A percentile compares a stretch with the other conserved stretches of the same genome.
These are phyloP conservation scores for Natrix natrix DNA, from an alignment of 2,797 vertebrate genomes.

Conservation along the genomic window DNA sequence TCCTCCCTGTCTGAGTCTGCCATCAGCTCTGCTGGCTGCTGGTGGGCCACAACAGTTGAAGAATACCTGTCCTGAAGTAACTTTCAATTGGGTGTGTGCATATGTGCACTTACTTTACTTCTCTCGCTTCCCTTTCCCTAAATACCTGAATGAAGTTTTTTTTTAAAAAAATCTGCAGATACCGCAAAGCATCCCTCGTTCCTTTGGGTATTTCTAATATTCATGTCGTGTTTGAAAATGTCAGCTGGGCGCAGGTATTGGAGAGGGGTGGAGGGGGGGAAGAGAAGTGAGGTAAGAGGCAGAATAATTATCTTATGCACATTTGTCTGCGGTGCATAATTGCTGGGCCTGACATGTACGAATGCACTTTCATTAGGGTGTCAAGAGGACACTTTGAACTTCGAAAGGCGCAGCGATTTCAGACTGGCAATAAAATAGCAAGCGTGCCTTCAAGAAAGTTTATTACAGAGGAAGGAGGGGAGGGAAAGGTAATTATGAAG, in stretches of 20 bases:
- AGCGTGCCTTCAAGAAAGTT: conserved; percentile 73
- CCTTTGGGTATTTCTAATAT: conserved; percentile 70
- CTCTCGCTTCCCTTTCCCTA: background rate
- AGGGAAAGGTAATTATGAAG: conserved; percentile 69
- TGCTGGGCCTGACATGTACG: conserved; percentile 76
- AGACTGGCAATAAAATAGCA: conserved; percentile 69
- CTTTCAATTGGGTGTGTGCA: background rate
- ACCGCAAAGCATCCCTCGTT: conserved; percentile 24
- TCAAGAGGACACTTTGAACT: conserved; percentile 78
- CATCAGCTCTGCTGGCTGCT: too few species aligned
- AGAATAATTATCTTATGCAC: conserved; percentile 63
- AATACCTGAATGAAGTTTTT: background rate
- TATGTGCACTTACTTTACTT: background rate
- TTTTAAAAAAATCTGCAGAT: conserved; percentile 23
- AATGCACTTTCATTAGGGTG: conserved; percentile 78
- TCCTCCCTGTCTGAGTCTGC: too few species aligned
- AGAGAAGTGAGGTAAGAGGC: conserved; percentile 51
- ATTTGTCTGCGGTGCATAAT: conserved; percentile 75
- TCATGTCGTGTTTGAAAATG: conserved; percentile 70
- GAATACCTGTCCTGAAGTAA: background rate
- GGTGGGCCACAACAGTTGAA: too few species aligned
- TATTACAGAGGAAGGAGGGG: conserved; percentile 62
- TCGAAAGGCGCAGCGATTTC: conserved; percentile 72
- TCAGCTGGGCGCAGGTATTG: conserved; percentile 58
- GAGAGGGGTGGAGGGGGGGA: too few species aligned